Percentiles rank a stretch among this genome's conserved stretches.
Evolutionary conservation across 2,888 invertebrate genomes (phyloP).

Genomic region (Neoaliturus tenellus): DNA sequence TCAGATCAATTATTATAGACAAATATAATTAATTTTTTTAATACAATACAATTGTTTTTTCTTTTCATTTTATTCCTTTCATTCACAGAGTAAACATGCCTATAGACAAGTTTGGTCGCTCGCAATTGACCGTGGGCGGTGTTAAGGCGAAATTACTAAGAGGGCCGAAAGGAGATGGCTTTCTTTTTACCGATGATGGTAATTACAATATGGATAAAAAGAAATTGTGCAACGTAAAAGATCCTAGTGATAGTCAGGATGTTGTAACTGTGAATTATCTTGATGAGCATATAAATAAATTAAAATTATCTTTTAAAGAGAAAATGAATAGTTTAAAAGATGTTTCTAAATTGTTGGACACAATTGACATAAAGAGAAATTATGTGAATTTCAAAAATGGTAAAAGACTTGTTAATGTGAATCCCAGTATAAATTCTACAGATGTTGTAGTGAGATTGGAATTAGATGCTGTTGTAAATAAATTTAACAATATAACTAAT

Average conservation of each 20-base stretch:
- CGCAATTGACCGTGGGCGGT: background rate
- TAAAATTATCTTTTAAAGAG: background rate
- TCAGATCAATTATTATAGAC: background rate
- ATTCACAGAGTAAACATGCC: background rate
- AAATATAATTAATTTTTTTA: background rate
- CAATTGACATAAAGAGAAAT: background rate
- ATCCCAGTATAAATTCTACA: background rate
- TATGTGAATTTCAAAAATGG: background rate
- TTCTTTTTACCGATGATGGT: background rate
- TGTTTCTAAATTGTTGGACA: background rate
- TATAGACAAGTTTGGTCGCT: constrained; percentile 1
- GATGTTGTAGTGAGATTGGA: background rate
- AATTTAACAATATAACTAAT: background rate
- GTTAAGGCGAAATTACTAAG: background rate
- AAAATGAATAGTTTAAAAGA: background rate
- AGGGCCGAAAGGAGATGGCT: constrained; percentile 2
- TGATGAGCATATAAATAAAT: background rate
- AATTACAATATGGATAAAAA: constrained; percentile 3
- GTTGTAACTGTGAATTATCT: background rate
- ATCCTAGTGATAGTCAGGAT: background rate
- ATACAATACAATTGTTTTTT: background rate
- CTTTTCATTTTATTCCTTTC: background rate
- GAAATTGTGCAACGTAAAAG: background rate
- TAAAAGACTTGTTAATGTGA: background rate
- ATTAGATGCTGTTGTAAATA: background rate